These are phyloP conservation scores for Pygoscelis adeliae DNA, from an alignment of 2,113 vertebrate genomes.

Conservation along the genomic window DNA sequence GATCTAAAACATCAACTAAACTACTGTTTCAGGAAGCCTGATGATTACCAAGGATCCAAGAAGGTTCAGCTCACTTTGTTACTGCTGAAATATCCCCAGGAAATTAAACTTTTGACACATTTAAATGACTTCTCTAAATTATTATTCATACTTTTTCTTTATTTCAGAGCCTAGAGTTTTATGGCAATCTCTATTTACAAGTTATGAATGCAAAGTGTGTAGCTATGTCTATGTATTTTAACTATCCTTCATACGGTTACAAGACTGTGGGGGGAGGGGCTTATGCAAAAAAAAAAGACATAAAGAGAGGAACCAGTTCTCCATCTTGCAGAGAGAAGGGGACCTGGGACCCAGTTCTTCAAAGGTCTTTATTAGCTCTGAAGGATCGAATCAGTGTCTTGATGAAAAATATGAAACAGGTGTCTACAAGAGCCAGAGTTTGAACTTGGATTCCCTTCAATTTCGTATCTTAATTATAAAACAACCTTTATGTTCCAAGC, in stretches of 20 bases:
- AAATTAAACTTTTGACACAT: not conserved
- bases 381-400: not conserved
- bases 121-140: not conserved
- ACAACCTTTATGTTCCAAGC: not conserved
- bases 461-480: not conserved
- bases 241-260: not conserved
- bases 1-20: not conserved
- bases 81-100: not conserved
- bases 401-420: not conserved
- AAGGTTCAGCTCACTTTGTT: not conserved
- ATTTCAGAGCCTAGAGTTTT: not conserved
- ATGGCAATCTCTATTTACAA: not conserved
- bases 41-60: not conserved
- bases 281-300: fast-evolving
- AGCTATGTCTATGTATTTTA: not conserved
- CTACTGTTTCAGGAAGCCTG: not conserved
- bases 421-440: not conserved
- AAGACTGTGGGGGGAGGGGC: fast-evolving
- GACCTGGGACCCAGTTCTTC: not conserved
- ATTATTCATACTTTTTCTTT: not conserved
- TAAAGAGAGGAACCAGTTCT: not conserved
- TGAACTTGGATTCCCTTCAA: not conserved
- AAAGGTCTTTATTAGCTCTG: not conserved
- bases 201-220: not conserved
- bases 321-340: not conserved